These are phyloP conservation scores for Lucinisca nassula DNA, from an alignment of 2,888 invertebrate species.

Conservation along the genomic window DNA sequence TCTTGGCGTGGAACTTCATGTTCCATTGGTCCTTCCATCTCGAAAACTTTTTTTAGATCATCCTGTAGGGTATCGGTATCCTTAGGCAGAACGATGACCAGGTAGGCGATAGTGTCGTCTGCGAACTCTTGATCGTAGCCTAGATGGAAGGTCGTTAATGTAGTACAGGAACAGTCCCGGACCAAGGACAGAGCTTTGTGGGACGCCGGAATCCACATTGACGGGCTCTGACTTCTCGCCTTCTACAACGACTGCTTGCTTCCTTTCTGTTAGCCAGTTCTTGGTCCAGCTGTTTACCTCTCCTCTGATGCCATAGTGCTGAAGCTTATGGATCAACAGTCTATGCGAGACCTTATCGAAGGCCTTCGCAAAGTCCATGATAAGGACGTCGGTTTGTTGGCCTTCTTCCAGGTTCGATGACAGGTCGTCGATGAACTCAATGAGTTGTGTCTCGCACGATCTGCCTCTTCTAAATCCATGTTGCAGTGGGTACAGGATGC, in stretches of 20 bases:
- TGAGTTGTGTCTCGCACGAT: slow-evolving; percentile 6
- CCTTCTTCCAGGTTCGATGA: background rate
- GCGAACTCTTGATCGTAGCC: background rate
- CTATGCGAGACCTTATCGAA: too few species aligned
- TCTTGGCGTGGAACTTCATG: too few species aligned
- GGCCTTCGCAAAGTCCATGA: slow-evolving; percentile 19
- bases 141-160: slow-evolving; percentile 27
- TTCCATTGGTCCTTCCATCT: too few species aligned
- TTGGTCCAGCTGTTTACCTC: slow-evolving; percentile 18
- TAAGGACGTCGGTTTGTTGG: too few species aligned
- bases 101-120: slow-evolving; percentile 35
- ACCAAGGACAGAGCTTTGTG: slow-evolving; percentile 22
- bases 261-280: slow-evolving; percentile 23
- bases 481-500: slow-evolving; percentile 7
- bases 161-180: slow-evolving; percentile 25
- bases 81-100: too few species aligned
- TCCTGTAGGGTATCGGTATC: too few species aligned
- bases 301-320: slow-evolving; percentile 44
- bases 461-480: slow-evolving; percentile 4
- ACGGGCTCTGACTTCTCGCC: slow-evolving; percentile 29
- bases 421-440: slow-evolving; percentile 5
- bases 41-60: too few species aligned
- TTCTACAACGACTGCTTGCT: slow-evolving; percentile 37
- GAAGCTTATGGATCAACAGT: slow-evolving; percentile 17
- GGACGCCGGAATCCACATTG: too few species aligned